Conservation (phyloP, 2,888 invertebrate species). For the Eupithecia vulgata region DNA sequence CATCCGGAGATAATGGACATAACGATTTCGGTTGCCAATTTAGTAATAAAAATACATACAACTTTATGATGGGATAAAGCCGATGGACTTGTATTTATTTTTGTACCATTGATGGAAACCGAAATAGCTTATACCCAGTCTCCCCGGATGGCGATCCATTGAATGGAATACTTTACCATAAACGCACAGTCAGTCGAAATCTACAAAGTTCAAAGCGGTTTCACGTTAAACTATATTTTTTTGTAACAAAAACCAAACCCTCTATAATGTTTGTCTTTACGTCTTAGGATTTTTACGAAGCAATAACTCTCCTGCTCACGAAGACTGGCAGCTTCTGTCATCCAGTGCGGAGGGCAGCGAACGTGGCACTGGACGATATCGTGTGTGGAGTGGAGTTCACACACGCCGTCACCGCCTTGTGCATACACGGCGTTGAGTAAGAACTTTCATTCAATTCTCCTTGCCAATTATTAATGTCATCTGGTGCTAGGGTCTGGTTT, state of each 20-base stretch:
- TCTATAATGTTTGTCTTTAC: neutral
- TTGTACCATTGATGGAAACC: no score
- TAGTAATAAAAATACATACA: no score
- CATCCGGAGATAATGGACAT: no score
- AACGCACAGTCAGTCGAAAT: no score
- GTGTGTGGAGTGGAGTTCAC: constrained; percentile 86
- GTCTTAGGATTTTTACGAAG: constrained; percentile 88
- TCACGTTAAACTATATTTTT: no score
- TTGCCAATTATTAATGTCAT: neutral
- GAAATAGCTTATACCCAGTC: no score
- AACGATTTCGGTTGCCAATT: no score
- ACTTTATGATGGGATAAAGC: no score
- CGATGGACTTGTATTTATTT: no score
- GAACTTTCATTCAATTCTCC: constrained; percentile 14
- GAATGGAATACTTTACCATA: no score
- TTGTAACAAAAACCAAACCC: neutral
- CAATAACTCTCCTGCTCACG: constrained; percentile 85
- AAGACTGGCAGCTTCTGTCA: constrained; percentile 90
- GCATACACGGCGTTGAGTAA: constrained; percentile 70
- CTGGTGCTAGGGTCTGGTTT: neutral
- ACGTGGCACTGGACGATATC: constrained; percentile 87
- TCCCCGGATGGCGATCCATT: no score
- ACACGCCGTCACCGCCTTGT: constrained; percentile 81
- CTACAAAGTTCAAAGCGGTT: no score
- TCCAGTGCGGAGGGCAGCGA: constrained; percentile 90